Percentiles rank a stretch among this genome's conserved stretches.
Conservation (phyloP, 2,888 invertebrate species). For the Philereme vetulata region DNA sequence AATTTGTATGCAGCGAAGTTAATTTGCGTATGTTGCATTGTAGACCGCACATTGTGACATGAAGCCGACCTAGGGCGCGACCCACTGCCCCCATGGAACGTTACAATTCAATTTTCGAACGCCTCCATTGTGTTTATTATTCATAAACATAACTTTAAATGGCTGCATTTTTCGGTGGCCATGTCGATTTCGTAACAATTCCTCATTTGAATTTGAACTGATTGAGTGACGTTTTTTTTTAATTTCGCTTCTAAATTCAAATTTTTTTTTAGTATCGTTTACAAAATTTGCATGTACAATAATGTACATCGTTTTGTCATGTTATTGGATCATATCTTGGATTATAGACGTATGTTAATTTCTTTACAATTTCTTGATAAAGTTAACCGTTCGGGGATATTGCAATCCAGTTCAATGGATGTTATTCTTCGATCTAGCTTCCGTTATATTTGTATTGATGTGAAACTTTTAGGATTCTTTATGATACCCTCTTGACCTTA, state of each 20-base stretch:
- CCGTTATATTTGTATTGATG: conserved; percentile 72
- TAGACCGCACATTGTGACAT: conserved; percentile 70
- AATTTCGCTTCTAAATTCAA: conserved; percentile 38
- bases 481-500: conserved; percentile 60
- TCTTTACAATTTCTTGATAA: conserved; percentile 55
- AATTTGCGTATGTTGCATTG: conserved; percentile 80
- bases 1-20: conserved; percentile 74
- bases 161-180: conserved; percentile 65
- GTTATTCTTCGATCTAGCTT: conserved; percentile 79
- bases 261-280: conserved; percentile 64
- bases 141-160: conserved; percentile 67
- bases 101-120: conserved; percentile 74
- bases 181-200: conserved; percentile 62
- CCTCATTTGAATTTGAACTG: conserved; percentile 70
- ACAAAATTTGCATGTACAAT: conserved; percentile 68
- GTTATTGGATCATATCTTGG: conserved; percentile 74
- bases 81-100: conserved; percentile 71
- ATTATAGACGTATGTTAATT: conserved; percentile 81
- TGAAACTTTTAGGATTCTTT: conserved; percentile 60
- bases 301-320: conserved; percentile 53
- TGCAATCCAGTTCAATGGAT: conserved; percentile 54
- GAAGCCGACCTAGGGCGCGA: conserved; percentile 70
- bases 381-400: conserved; percentile 59
- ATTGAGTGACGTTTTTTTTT: conserved; percentile 53
- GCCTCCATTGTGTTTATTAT: conserved; percentile 59